These are phyloP conservation scores for Lutjanus campechanus DNA, from an alignment of 2,797 vertebrate species.

Conservation along the genomic window DNA sequence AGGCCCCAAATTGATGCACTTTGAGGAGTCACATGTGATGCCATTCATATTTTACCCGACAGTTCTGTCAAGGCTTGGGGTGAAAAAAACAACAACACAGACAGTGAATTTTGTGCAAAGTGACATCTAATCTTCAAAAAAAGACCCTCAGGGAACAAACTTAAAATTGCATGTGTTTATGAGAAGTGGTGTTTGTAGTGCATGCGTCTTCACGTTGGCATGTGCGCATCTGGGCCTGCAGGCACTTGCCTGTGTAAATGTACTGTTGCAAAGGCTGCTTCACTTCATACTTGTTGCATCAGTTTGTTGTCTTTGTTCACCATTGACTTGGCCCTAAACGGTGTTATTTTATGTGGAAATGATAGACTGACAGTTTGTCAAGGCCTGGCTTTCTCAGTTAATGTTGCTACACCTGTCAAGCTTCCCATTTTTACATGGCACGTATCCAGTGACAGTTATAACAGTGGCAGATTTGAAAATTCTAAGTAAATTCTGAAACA, in stretches of 20 bases:
- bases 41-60: background rate
- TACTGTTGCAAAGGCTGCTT: slow-evolving; percentile 14
- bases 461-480: background rate
- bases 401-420: too few species aligned
- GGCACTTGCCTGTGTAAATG: slow-evolving; percentile 38
- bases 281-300: slow-evolving; percentile 38
- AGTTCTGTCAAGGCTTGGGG: slow-evolving; percentile 9
- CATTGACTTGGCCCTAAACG: slow-evolving; percentile 2
- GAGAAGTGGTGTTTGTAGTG: slow-evolving; percentile 36
- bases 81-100: background rate
- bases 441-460: background rate
- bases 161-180: slow-evolving; percentile 54
- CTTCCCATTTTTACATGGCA: too few species aligned
- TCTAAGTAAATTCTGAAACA: too few species aligned
- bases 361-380: too few species aligned
- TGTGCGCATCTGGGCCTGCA: slow-evolving; percentile 31
- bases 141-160: slow-evolving; percentile 23
- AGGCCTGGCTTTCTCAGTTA: background rate
- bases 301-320: slow-evolving; percentile 32
- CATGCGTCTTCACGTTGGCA: slow-evolving; percentile 40
- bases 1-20: background rate
- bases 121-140: slow-evolving; percentile 34
- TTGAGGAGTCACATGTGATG: slow-evolving; percentile 7
- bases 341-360: background rate
- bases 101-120: slow-evolving; percentile 28